phyloP scores from a whole-genome alignment of 92 coral and sea anemone species.

The Bergia sp. region DNA sequence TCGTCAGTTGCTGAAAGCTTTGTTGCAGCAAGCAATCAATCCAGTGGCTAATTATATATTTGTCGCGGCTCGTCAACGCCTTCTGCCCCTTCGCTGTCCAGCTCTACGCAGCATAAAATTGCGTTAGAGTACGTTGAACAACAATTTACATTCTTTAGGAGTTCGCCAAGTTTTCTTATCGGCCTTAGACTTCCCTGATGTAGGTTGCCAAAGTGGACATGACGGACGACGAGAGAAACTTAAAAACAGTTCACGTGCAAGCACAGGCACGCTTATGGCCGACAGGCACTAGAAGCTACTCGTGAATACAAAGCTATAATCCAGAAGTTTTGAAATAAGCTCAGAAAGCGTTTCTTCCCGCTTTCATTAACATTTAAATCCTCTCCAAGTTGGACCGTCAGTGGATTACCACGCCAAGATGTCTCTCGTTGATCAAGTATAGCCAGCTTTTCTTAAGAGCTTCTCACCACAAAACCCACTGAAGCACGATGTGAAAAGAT shows the following conservation, averaged over 20 bases:
- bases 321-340: not conserved
- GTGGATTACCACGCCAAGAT: not conserved
- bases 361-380: not conserved
- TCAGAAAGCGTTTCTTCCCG: not conserved
- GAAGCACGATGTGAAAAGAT: conserved; percentile 1
- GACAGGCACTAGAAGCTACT: not conserved
- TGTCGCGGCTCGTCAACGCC: not conserved
- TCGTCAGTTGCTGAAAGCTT: not conserved
- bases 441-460: not conserved
- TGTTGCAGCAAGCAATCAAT: not conserved
- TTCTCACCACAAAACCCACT: conserved; percentile 27
- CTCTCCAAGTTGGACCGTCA: not conserved
- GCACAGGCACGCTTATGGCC: not conserved
- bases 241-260: not conserved
- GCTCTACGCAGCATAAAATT: not conserved
- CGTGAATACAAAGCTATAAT: not conserved
- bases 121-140: not conserved
- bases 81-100: not conserved
- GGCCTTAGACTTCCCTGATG: not conserved
- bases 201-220: not conserved
- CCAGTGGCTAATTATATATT: not conserved
- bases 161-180: not conserved
- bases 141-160: not conserved
- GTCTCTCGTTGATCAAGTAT: not conserved
- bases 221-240: not conserved